A percentile compares a stretch with the other conserved stretches of the same genome.
Evolutionary conservation across 2,888 invertebrate genomes (phyloP).

Genomic region (Nemapogon koenigi): DNA sequence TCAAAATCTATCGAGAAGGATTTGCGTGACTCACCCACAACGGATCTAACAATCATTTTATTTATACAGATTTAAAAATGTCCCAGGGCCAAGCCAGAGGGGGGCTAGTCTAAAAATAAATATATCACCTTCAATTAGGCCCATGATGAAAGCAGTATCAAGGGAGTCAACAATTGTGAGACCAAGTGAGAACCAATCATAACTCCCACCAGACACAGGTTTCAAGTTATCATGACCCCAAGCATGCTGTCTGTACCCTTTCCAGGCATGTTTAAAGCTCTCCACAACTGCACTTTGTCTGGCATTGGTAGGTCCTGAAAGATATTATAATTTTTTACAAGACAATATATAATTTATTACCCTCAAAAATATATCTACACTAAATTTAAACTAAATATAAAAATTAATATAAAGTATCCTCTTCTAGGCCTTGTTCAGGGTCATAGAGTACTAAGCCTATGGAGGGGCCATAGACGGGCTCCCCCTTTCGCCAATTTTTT

Average conservation of each 20-base stretch:
- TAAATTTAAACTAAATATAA: no score
- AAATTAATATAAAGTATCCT: no score
- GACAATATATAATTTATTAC: no score
- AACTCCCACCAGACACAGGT: constrained; percentile 82
- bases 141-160: constrained; percentile 97
- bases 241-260: constrained; percentile 89
- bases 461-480: no score
- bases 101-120: background rate
- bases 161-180: constrained; percentile 95
- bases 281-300: constrained; percentile 85
- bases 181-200: constrained; percentile 96
- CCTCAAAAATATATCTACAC: no score
- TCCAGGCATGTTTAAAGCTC: constrained; percentile 94
- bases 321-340: background rate
- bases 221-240: constrained; percentile 98
- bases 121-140: constrained; percentile 73
- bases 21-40: no score
- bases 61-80: background rate
- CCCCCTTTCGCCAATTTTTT: no score
- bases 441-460: no score
- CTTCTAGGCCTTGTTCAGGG: no score
- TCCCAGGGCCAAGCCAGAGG: background rate
- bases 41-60: no score
- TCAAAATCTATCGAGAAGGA: no score
- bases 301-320: constrained; percentile 77